Conservation (phyloP, 2,888 invertebrate species). For the Zygaena filipendulae region DNA sequence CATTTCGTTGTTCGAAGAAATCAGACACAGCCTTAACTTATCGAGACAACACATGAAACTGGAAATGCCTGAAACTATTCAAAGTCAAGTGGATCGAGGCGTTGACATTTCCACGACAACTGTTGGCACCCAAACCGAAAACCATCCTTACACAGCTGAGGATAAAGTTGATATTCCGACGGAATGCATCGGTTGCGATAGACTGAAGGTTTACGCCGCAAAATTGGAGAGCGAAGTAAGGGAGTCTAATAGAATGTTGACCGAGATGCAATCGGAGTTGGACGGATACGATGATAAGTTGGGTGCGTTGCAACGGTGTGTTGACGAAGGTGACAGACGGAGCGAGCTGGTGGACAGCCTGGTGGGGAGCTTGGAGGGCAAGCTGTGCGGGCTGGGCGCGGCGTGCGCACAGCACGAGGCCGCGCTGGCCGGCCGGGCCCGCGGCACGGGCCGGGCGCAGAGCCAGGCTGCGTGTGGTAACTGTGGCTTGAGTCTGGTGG, state of each 20-base stretch:
- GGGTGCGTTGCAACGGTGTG: constrained; percentile 26
- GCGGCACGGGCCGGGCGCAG: constrained; percentile 23
- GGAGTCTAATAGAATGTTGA: constrained; percentile 22
- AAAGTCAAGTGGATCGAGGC: no score
- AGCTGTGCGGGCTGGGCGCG: constrained; percentile 28
- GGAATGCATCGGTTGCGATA: constrained; percentile 38
- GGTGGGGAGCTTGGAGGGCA: constrained; percentile 28
- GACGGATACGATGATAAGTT: constrained; percentile 37
- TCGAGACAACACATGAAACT: constrained; percentile 30
- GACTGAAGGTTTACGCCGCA: constrained; percentile 21
- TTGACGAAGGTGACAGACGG: constrained; percentile 30
- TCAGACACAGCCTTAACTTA: constrained; percentile 44
- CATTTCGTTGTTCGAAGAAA: constrained; percentile 53
- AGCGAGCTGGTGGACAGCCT: constrained; percentile 29
- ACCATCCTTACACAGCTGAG: constrained; percentile 3
- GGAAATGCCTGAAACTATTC: no score
- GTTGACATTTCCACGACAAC: constrained; percentile 22
- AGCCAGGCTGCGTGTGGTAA: constrained; percentile 35
- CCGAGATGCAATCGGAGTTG: constrained; percentile 31
- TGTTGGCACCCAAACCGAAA: constrained; percentile 28
- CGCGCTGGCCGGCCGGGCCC: constrained; percentile 23
- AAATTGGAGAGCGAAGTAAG: constrained; percentile 33
- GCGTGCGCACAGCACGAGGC: constrained; percentile 29
- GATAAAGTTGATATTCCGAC: constrained; percentile 3
- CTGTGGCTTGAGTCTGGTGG: constrained; percentile 17